These are phyloP conservation scores for Ptycholaimellus sp. DNA, from an alignment of 2,888 invertebrate species.

Conservation along the genomic window DNA sequence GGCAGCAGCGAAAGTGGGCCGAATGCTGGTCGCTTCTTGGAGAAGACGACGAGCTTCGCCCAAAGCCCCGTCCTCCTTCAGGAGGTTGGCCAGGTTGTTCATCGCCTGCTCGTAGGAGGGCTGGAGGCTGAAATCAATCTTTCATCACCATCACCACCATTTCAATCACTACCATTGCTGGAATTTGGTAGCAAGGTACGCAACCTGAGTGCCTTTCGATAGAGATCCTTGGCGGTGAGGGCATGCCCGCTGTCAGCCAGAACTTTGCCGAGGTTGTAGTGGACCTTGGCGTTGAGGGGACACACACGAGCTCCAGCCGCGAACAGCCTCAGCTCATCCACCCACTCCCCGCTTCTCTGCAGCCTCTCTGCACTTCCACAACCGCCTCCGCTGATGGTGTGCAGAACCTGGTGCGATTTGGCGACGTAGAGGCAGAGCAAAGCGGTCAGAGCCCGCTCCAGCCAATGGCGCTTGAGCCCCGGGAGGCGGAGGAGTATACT, in stretches of 20 bases:
- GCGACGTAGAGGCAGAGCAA: too few species aligned
- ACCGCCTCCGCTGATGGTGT: not conserved
- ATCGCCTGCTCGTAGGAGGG: constrained; percentile 67
- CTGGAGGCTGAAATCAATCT: constrained; percentile 36
- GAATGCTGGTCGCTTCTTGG: constrained; percentile 7
- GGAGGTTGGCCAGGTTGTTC: constrained; percentile 69
- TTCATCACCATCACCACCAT: not conserved
- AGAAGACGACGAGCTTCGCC: constrained; percentile 22
- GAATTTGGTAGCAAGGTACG: not conserved
- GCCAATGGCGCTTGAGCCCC: too few species aligned
- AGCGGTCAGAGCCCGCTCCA: too few species aligned
- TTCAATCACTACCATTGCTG: not conserved
- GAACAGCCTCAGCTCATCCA: constrained; percentile 36
- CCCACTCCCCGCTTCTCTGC: constrained; percentile 13
- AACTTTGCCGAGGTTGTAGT: constrained; percentile 71
- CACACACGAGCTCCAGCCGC: constrained; percentile 58
- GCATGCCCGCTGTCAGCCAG: constrained; percentile 48
- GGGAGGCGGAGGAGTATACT: constrained; percentile 27
- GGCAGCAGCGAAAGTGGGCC: constrained; percentile 67
- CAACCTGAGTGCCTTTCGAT: constrained; percentile 28
- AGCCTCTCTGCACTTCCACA: constrained; percentile 4
- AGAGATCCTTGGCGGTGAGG: constrained; percentile 47
- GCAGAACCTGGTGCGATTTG: too few species aligned
- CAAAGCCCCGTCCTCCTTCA: constrained; percentile 44
- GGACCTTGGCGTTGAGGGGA: constrained; percentile 66